A percentile compares a stretch with the other conserved stretches of the same genome.
phyloP scores from a whole-genome alignment of 1,140 invertebrate genomes.

The Caenorhabditis tropicalis region DNA sequence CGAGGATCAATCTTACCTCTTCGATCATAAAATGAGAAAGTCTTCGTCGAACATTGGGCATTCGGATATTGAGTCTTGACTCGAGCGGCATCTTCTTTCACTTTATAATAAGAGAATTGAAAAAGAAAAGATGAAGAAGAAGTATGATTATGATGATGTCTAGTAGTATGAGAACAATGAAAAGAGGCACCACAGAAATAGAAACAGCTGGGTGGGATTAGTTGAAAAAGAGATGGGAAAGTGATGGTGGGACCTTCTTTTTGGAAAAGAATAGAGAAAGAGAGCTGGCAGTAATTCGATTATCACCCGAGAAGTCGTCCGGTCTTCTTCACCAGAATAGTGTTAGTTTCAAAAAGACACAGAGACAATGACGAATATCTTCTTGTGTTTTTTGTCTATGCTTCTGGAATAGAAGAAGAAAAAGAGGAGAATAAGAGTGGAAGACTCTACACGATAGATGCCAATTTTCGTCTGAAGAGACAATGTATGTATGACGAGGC shows the following conservation, averaged over 20 bases:
- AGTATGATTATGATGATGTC: constrained; percentile 35
- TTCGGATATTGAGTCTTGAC: constrained; percentile 32
- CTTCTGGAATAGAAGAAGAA: constrained; percentile 16
- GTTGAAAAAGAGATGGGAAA: neutral
- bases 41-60: constrained; percentile 34
- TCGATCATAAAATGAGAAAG: constrained; percentile 40
- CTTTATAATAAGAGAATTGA: neutral
- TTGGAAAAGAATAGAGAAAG: neutral
- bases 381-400: neutral
- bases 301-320: constrained; percentile 11
- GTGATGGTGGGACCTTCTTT: constrained; percentile 15
- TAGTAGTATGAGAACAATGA: neutral
- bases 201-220: constrained; percentile 32
- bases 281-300: constrained; percentile 27
- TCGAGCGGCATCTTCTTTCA: constrained; percentile 29
- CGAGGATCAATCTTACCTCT: neutral
- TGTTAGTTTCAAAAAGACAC: constrained; percentile 23
- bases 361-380: constrained; percentile 31
- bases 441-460: neutral
- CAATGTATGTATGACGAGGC: constrained; percentile 25
- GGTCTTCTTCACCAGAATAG: neutral
- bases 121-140: neutral
- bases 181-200: constrained; percentile 4
- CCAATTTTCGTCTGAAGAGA: constrained; percentile 23
- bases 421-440: no score